These are phyloP conservation scores for Tetraneura akinire DNA, from an alignment of 1,140 invertebrate genomes.

Conservation along the genomic window DNA sequence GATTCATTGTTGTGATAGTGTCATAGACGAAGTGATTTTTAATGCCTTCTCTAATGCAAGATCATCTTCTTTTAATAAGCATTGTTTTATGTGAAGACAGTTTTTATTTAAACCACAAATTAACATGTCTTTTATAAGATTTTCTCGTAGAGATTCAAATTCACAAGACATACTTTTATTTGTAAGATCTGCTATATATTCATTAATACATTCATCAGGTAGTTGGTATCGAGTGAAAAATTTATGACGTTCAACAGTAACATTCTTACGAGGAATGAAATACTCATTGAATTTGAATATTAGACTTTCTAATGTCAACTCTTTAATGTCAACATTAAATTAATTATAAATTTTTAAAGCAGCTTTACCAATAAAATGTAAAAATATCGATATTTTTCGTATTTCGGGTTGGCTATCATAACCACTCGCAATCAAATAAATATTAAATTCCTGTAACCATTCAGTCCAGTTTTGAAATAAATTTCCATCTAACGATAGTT, in stretches of 20 bases:
- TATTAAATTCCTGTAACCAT: constrained; percentile 2
- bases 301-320: constrained; percentile 10
- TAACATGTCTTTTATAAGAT: constrained; percentile 11
- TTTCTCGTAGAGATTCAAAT: constrained; percentile 3
- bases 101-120: constrained; percentile 26
- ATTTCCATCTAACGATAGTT: constrained; percentile 31
- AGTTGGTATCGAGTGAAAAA: neutral
- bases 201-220: neutral
- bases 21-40: constrained; percentile 12
- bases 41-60: constrained; percentile 9
- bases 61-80: constrained; percentile 26
- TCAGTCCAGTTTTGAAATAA: constrained; percentile 8
- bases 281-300: constrained; percentile 12
- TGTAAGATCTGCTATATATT: constrained; percentile 1
- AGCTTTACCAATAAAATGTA: constrained; percentile 20
- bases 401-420: neutral
- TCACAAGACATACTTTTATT: neutral
- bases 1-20: constrained; percentile 12
- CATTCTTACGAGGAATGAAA: constrained; percentile 30
- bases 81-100: constrained; percentile 1
- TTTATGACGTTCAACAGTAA: constrained; percentile 30
- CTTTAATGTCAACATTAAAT: constrained; percentile 15
- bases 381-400: constrained; percentile 21
- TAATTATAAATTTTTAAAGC: constrained; percentile 33
- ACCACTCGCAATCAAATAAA: constrained; percentile 21